phyloP scores from a whole-genome alignment of 2,888 invertebrate species.

The Tholera decimalis region DNA sequence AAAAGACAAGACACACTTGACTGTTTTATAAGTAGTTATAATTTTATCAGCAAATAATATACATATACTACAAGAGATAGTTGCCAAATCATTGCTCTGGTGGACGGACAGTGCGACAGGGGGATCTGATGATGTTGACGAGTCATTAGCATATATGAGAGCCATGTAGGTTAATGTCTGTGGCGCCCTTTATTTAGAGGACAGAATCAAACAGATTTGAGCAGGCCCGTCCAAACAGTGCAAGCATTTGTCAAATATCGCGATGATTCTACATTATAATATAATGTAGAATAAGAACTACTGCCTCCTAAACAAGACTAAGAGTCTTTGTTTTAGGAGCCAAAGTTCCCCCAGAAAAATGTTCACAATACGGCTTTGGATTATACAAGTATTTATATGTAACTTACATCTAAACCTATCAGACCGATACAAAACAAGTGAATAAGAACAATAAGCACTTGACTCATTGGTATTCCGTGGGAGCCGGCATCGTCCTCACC shows the following conservation, averaged over 20 bases:
- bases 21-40: slow-evolving; percentile 31
- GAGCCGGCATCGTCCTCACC: slow-evolving; percentile 30
- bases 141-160: slow-evolving; percentile 32
- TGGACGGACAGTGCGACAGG: slow-evolving; percentile 11
- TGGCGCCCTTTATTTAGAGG: too few species aligned
- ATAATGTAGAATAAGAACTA: too few species aligned
- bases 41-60: slow-evolving; percentile 7
- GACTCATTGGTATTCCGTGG: slow-evolving; percentile 46
- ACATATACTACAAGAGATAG: slow-evolving; percentile 10
- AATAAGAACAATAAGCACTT: slow-evolving; percentile 43
- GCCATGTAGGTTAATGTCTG: too few species aligned
- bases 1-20: background rate
- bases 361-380: too few species aligned
- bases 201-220: too few species aligned
- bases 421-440: slow-evolving; percentile 31
- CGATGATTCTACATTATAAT: too few species aligned
- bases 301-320: too few species aligned
- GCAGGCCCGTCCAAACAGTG: too few species aligned
- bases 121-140: slow-evolving; percentile 13
- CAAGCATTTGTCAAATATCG: too few species aligned
- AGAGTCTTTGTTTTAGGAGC: too few species aligned
- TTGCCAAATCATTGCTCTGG: slow-evolving; percentile 29
- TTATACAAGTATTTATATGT: too few species aligned
- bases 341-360: too few species aligned
- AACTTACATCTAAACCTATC: slow-evolving; percentile 15